Base-by-base conservation (phyloP, 1,140 invertebrate species). In the Monochamus saltuarius region DNA sequence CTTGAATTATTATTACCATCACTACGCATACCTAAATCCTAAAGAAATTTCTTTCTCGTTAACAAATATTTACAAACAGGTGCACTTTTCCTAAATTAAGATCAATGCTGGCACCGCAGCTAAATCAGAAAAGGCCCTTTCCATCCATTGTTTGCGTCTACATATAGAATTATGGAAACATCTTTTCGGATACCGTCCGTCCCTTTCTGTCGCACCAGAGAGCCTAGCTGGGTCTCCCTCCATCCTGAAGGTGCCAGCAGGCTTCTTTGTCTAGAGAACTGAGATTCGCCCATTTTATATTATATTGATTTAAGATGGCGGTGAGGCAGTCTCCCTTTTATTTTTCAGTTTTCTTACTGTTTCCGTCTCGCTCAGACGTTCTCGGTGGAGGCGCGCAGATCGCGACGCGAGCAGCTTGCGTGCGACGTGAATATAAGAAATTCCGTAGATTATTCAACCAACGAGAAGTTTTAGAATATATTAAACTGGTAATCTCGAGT, bases 301-400 rank as follows among this genome's bases (percentile, higher is more conserved):
- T 57, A 71, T 73, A 73, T 73, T 73, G 71, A 73, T 73, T 73
- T 73, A 71, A 73, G 71, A 73, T 73, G 71, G 70, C 69, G 62
- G 62, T 43, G 57, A 56, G 56, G 61, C 35, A 45, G 53, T 56
- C 45, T 56, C 43, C 16, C 59, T 14, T 14, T 8, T 22, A 19
- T 56, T 56, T 56, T 64, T 56, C 47, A 38, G 49, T 47, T 60
- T 50, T 56, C 36, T 60, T 34, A 10, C 47, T n/a, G 10, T 49
- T 17, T 13, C 19, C 39, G 52, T 38, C 13, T 29, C 36, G 11
- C 40, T 55, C 16, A 9, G 16, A 39, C n/a, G 4, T 40, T 11
- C 13, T 54, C 43, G 7, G 34, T 8, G 11, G 42, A 47, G n/a
- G 35, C 16, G n/a, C 1, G 46, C 19, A 36, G 52, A 56, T 50